Conservation (phyloP, 2,113 vertebrate genomes). For the Atlantisia rogersi region DNA sequence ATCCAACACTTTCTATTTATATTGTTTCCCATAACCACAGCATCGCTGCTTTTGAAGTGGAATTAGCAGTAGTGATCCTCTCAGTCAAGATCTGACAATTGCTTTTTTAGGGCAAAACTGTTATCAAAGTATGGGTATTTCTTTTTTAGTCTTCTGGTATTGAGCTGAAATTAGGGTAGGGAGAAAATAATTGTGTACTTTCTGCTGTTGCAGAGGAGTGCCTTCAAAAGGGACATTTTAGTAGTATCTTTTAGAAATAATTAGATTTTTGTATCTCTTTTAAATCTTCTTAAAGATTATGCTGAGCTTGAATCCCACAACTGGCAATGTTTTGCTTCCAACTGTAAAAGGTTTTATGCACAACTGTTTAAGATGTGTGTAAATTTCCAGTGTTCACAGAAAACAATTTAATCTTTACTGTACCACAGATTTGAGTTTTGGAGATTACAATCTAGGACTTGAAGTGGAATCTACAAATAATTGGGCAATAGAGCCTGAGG, state of each 20-base stretch:
- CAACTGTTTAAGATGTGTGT: background rate
- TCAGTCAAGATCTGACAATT: background rate
- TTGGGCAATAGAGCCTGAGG: background rate
- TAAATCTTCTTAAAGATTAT: background rate
- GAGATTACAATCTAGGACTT: background rate
- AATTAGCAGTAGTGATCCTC: background rate
- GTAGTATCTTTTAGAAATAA: background rate
- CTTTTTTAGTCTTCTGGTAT: background rate
- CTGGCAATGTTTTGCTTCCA: background rate
- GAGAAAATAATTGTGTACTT: background rate
- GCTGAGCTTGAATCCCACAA: background rate
- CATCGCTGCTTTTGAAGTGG: background rate
- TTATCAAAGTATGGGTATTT: background rate
- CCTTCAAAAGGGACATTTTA: background rate
- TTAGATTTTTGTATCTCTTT: background rate
- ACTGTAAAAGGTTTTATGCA: background rate
- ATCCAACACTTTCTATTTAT: background rate
- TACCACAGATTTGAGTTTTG: background rate
- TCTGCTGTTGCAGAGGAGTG: background rate
- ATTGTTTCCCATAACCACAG: background rate
- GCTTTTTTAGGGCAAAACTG: background rate
- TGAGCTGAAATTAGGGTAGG: background rate
- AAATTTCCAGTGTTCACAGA: background rate
- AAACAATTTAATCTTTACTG: background rate
- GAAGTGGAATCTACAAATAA: background rate